These are phyloP conservation scores for Drosophila monieri DNA, from an alignment of 2,888 invertebrate species.

Conservation along the genomic window DNA sequence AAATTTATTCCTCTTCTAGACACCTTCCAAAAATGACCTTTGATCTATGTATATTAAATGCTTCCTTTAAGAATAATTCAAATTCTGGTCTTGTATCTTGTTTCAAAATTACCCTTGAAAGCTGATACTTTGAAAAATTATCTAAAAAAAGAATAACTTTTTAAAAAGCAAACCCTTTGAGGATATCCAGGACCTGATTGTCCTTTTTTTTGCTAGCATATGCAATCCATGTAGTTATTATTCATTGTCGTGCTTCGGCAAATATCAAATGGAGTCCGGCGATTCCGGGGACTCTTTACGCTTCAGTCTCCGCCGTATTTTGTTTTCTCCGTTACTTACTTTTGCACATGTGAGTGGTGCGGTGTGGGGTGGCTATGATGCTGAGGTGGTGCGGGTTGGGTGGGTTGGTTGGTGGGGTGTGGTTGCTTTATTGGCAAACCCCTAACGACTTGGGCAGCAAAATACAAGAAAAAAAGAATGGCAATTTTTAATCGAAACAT, in stretches of 20 bases:
- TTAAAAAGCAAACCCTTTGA: constrained; percentile 34
- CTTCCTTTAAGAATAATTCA: no score
- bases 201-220: constrained; percentile 55
- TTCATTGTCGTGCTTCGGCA: constrained; percentile 72
- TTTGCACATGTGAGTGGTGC: constrained; percentile 57
- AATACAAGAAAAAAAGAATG: constrained; percentile 13
- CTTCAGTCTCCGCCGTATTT: constrained; percentile 29
- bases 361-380: constrained; percentile 19
- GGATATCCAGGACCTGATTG: constrained; percentile 17
- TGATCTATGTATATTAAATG: no score
- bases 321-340: constrained; percentile 29
- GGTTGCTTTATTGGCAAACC: constrained; percentile 56
- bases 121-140: constrained; percentile 12
- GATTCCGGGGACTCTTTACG: constrained; percentile 41
- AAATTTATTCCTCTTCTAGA: background rate
- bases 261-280: constrained; percentile 72
- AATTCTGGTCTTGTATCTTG: background rate
- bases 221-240: constrained; percentile 73
- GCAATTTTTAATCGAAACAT: constrained; percentile 74
- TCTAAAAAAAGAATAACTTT: constrained; percentile 9
- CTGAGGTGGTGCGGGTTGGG: background rate
- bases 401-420: constrained; percentile 48
- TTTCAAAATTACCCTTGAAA: background rate
- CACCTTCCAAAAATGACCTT: no score
- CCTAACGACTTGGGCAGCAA: constrained; percentile 45